Evolutionary conservation across 2,888 invertebrate genomes (phyloP), one percentile per base, ranked within the genome.

Genomic region (Gordius sp.): DNA sequence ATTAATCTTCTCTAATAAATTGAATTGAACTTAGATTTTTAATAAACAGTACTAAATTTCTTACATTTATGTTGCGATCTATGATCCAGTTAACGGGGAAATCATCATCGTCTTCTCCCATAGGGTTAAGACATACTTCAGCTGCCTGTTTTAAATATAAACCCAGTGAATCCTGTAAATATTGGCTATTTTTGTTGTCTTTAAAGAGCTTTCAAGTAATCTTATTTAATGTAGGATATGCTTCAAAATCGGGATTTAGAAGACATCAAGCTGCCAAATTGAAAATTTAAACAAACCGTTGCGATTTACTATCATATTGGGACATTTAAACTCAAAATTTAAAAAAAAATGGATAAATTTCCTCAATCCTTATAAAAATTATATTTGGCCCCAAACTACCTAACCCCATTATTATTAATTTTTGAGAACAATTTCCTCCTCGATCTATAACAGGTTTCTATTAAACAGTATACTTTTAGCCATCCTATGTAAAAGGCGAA

Each of bases 401-500:
- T 33, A 13, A 13, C n/a, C 8, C 39, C 8, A 33, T 33, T 13
- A 13, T 13, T 13, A 33, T 33, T 33, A 33, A 33, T 33, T 33
- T n/a, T 33, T 33, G 8, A 33, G n/a, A 33, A 33, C 8, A 33
- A 33, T 33, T 33, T 33, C n/a, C n/a, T 33, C 8, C 8, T 33
- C n/a, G n/a, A 33, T 33, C 39, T 13, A n/a, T n/a, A n/a, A n/a
- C n/a, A n/a, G n/a, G n/a, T n/a, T n/a, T n/a, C n/a, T n/a, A n/a
- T n/a, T 33, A n/a, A 33, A 33, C n/a, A 33, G 47, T 27, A 47
- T 58, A 63, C 63, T 57, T 61, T 61, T n/a, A 61, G 56, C 61
- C 61, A 61, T 23, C 61, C 61, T 58, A 60, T 59, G 25, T 61
- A 61, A 41, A 61, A 59, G 18, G 60, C 52, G 41, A 60, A 61